These are phyloP conservation scores for Tyria jacobaeae DNA, from an alignment of 2,888 invertebrate genomes.

Conservation along the genomic window DNA sequence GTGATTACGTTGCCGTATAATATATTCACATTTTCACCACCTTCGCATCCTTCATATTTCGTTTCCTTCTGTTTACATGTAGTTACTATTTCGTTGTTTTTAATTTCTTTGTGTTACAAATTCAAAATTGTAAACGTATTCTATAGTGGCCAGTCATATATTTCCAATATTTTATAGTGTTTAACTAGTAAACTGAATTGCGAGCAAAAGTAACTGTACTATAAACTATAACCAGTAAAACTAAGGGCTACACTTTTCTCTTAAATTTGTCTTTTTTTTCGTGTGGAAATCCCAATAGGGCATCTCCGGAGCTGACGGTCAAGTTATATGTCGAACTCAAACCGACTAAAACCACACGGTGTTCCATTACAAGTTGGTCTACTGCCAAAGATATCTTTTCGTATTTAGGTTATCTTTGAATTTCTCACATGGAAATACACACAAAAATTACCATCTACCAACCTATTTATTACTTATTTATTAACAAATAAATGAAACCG, in stretches of 20 bases:
- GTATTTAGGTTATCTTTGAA: conserved; percentile 66
- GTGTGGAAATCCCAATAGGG: too few species aligned
- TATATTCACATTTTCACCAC: conserved; percentile 85
- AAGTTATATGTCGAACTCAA: too few species aligned
- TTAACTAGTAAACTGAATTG: too few species aligned
- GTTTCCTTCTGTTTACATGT: conserved; percentile 68
- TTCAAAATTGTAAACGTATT: not conserved
- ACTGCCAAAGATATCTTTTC: conserved; percentile 63
- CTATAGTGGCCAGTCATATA: not conserved
- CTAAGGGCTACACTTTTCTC: too few species aligned
- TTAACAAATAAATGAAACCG: conserved; percentile 32
- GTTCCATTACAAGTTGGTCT: too few species aligned
- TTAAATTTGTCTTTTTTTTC: too few species aligned
- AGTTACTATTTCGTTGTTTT: conserved; percentile 33
- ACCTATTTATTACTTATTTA: conserved; percentile 54
- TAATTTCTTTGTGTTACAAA: conserved; percentile 39
- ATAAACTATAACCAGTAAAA: too few species aligned
- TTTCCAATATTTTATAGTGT: too few species aligned
- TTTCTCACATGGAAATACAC: conserved; percentile 58
- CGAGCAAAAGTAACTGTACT: too few species aligned
- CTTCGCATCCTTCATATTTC: conserved; percentile 79
- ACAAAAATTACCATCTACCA: conserved; percentile 56
- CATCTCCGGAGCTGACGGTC: too few species aligned
- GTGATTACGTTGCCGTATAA: conserved; percentile 82
- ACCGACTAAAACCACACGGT: too few species aligned